Base-by-base conservation (phyloP, 2,113 vertebrate genomes). In the Piliocolobus tephrosceles region DNA sequence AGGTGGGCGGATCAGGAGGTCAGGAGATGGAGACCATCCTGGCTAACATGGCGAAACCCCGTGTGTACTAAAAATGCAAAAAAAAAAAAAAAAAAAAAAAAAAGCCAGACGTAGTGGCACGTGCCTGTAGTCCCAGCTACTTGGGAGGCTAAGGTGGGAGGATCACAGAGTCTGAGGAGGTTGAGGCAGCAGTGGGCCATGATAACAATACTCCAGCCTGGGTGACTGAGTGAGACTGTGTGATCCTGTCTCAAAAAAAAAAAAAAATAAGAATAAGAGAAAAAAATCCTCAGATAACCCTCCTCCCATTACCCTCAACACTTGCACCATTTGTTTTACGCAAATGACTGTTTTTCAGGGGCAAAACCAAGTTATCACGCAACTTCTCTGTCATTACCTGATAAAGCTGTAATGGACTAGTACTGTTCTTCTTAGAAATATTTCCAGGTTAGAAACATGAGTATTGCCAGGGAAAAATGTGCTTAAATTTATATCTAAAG, bases 261-360 rank as follows among this genome's bases (percentile, higher is more conserved):
- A 32, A 68, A 68, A 58, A 11, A 1, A 27, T 4, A 61, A 30
- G 61, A 64, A 64, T 0, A 64, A 64, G 64, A 68, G 32, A 72
- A 38, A 72, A 38, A 38, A 72, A 72, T 22, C 47, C 23, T 91
- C 35, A 82, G 57, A 52, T 57, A 76, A 55, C 1, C 10, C 4
- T 25, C 75, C 70, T 91, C 11, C 23, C 52, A 2, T 93, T 91
- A 55, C 35, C 68, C 35, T 86, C 57, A 78, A 88, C 66, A 88
- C 32, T 58, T 93, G 45, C 58, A 57, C 27, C 40, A 91, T 79
- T 94, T 68, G 73, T 73, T 92, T 94, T 68, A 92, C 50, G 64
- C n/a, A 90, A 96, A 83, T 64, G 50, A 68, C n/a, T 47, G 30
- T 87, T 93, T 75, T 50, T 92, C 52, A 93, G 76, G 38, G 30